Evolutionary conservation across 2,888 invertebrate species (phyloP), one percentile per base, ranked within the genome.

Genomic region (Syritta pipiens): DNA sequence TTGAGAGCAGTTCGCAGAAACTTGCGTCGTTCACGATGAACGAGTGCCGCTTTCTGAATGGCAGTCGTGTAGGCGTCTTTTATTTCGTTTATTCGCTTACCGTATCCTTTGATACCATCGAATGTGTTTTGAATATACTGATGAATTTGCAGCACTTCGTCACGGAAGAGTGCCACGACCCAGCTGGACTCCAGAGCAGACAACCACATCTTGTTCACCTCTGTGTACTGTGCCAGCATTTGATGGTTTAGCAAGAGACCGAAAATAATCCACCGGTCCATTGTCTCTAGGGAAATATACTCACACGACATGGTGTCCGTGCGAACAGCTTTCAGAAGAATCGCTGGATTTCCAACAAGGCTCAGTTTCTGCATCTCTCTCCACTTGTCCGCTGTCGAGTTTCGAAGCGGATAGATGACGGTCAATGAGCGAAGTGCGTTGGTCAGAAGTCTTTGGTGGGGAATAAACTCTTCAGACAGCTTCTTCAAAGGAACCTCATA

Each of bases 241-340:
- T 94, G 95, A 88, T 98, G 97, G 86, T 97, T 96, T 32, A 99
- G 90, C 81, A 97, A 92, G 85, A 97, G 93, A 0, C 98, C 98
- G 88, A 99, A 95, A 83, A 99, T 95, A 20, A 99, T 95, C 98
- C 98, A 99, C 85, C 97, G 93, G 86, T 99, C 99, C 91, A 99
- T 94, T 32, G 93, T 92, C 86, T 99, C 99, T 72, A 99, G 89
- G 0, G 99, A 98, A 51, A 99, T 90, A 88, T 96, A 99, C 90
- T 99, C 99, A 89, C 98, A 99, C 1, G 98, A 98, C 92, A 98
- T 97, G 17, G 95, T 96, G 84, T 98, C 98, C 0, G 97, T 97
- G 84, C 96, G 94, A 0, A 97, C 95, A 3, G 98, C 97, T 88
- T 97, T 98, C 14, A 99, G 90, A 59, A 99, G 92, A 85, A 96